Percentiles rank a stretch among this genome's conserved stretches.
Conservation (phyloP, 1,140 invertebrate species). For the Leptinotarsa texana region DNA sequence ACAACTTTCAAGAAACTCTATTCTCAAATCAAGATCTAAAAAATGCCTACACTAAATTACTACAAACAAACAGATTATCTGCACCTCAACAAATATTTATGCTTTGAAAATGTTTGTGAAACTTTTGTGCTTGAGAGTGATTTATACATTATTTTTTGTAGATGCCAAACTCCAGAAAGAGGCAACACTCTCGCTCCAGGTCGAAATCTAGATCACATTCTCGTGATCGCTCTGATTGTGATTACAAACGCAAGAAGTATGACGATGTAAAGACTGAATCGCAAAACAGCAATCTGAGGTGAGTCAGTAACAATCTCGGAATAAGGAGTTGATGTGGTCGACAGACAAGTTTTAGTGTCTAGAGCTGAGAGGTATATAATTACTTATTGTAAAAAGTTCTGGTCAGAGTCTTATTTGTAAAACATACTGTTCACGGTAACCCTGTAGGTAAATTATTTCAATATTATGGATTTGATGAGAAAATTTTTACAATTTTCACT, state of each 20-base stretch:
- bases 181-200: constrained; percentile 71
- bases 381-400: too few relatives aligned
- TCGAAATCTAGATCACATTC: constrained; percentile 60
- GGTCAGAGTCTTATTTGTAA: too few relatives aligned
- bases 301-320: constrained; percentile 36
- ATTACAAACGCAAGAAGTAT: constrained; percentile 33
- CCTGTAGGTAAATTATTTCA: too few relatives aligned
- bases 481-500: too few relatives aligned
- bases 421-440: too few relatives aligned
- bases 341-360: too few relatives aligned
- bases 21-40: background rate
- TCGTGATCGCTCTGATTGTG: constrained; percentile 44
- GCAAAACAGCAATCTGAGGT: constrained; percentile 62
- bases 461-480: too few relatives aligned
- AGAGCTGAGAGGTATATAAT: too few relatives aligned
- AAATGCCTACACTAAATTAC: constrained; percentile 9
- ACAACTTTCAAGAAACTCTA: background rate
- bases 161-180: constrained; percentile 79
- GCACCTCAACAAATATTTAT: constrained; percentile 2
- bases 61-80: background rate
- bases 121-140: background rate
- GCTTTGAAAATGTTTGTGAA: background rate
- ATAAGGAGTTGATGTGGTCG: too few relatives aligned
- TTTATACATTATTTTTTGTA: constrained; percentile 55
- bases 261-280: constrained; percentile 58